phyloP scores from a whole-genome alignment of 1,140 invertebrate genomes.

The Myzus persicae region DNA sequence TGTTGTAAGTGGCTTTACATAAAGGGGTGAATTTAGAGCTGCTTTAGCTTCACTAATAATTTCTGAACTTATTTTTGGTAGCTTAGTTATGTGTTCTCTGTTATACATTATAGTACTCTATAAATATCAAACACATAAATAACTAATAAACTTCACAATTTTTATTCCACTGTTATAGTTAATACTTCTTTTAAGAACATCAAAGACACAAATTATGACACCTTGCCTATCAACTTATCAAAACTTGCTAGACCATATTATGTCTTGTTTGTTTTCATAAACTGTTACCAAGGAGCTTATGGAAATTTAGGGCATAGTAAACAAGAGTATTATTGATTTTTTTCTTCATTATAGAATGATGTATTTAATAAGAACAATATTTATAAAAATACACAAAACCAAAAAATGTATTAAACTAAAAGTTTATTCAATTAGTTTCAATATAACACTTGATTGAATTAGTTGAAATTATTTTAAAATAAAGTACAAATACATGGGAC shows the following conservation, averaged over 20 bases:
- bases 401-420: neutral
- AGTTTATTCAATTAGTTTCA: neutral
- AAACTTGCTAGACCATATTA: neutral
- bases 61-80: slow-evolving; percentile 65
- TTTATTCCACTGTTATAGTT: neutral
- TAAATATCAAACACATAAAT: neutral
- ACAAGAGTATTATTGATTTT: slow-evolving; percentile 42
- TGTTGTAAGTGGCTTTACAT: slow-evolving; percentile 70
- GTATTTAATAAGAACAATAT: neutral
- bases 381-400: neutral
- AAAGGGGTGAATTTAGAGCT: slow-evolving; percentile 64
- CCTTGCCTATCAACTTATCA: neutral
- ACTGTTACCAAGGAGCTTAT: slow-evolving; percentile 37
- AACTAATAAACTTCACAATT: neutral
- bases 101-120: slow-evolving; percentile 29
- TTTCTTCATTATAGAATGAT: neutral
- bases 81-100: neutral
- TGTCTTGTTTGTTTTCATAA: slow-evolving; percentile 16
- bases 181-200: neutral
- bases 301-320: neutral
- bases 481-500: neutral
- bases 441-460: neutral
- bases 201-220: too few species aligned
- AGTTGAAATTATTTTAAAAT: neutral
- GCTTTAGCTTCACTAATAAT: slow-evolving; percentile 81